Evolutionary conservation across 2,888 invertebrate species (phyloP).

Genomic region (Hofmannophila pseudospretella): DNA sequence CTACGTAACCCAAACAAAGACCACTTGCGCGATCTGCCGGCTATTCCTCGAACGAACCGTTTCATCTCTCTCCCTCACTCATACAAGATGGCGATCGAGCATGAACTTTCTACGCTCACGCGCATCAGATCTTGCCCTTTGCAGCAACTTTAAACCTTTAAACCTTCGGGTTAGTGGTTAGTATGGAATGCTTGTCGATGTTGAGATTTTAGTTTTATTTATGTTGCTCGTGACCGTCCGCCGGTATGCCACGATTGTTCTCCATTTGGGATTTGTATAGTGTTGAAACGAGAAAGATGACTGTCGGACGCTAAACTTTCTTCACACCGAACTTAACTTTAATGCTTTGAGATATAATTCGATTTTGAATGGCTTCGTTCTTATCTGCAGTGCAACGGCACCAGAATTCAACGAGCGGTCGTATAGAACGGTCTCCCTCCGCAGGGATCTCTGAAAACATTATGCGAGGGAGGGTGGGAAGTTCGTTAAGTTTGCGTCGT

Average conservation of each 20-base stretch:
- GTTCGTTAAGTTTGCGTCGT: constrained; percentile 6
- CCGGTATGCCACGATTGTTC: constrained; percentile 50
- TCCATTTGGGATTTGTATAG: constrained; percentile 45
- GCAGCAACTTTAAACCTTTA: constrained; percentile 29
- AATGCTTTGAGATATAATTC: constrained; percentile 15
- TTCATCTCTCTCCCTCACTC: constrained; percentile 34
- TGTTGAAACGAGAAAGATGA: constrained; percentile 59
- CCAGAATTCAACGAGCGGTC: not conserved
- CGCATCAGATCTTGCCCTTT: constrained; percentile 38
- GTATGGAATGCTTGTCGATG: constrained; percentile 21
- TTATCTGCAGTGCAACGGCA: constrained; percentile 13
- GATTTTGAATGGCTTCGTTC: constrained; percentile 12
- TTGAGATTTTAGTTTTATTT: constrained; percentile 59
- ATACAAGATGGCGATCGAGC: constrained; percentile 13
- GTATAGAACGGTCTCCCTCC: not conserved
- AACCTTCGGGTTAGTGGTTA: constrained; percentile 19
- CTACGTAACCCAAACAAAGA: constrained; percentile 26
- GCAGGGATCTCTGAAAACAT: not conserved
- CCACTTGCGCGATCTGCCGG: constrained; percentile 36
- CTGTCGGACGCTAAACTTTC: constrained; percentile 13
- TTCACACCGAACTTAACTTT: constrained; percentile 17
- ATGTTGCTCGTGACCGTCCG: constrained; percentile 67
- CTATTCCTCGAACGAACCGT: constrained; percentile 24
- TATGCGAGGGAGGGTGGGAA: not conserved
- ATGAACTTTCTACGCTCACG: constrained; percentile 51